Evolutionary conservation across 2,888 invertebrate species (phyloP), one percentile per base, ranked within the genome.

Genomic region (Pollenia angustigena): DNA sequence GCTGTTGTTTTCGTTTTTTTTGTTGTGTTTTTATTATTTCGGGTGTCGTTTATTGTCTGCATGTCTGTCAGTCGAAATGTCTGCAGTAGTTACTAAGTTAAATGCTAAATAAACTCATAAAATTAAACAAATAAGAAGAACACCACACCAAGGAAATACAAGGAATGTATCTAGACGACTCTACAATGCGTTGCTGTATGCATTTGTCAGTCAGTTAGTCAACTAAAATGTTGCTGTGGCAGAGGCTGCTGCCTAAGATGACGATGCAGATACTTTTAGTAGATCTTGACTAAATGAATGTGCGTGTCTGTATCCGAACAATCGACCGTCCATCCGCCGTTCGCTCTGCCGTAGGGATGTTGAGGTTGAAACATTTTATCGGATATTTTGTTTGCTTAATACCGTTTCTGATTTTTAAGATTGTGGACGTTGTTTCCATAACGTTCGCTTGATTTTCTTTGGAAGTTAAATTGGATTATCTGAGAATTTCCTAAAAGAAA

Each of bases 11-110:
- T 68, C n/a, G 40, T n/a, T 50, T 48, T 14, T 50, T n/a, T 50
- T 48, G 9, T 50, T 52, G 14, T 60, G 11, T 74, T 46, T 16
- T 44, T 44, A 42, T 42, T 76, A 42, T 76, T 68, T 78, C 42
- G 69, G 74, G 74, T 69, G 54, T 69, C 66, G 46, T 69, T 80
- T 80, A 68, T 68, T 85, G 76, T 76, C 78, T 85, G 75, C 12
- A 82, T 71, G 85, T 72, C 87, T 84, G 81, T 82, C 85, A 81
- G 91, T 90, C 90, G 74, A 46, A 80, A 82, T 81, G 88, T 88
- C 87, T 85, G 85, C 83, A 81, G 85, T 90, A 90, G 90, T 91
- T 91, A 90, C 90, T 88, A 89, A 68, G 56, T 79, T 66, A 68
- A 74, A 79, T 68, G 58, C 69, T 56, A 81, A 81, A 66, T 66